Percentiles rank a stretch among this genome's conserved stretches.
phyloP scores from a whole-genome alignment of 2,888 invertebrate species.

The Spilosoma lubricipeda region DNA sequence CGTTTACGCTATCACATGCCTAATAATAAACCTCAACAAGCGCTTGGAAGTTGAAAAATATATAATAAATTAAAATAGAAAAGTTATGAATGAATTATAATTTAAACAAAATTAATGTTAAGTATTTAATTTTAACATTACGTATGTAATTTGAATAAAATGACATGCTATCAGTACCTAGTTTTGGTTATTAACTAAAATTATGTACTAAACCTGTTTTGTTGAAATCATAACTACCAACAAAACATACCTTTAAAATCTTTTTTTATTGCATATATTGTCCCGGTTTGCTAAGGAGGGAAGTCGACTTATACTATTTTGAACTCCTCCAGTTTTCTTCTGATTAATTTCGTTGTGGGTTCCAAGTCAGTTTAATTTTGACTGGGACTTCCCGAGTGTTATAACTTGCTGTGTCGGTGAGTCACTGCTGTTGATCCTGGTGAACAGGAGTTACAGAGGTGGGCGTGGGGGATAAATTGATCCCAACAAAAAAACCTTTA shows the following conservation, averaged over 20 bases:
- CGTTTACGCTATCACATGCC: background rate
- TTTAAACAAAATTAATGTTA: background rate
- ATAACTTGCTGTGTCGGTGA: no score
- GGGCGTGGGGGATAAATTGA: no score
- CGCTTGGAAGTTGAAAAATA: background rate
- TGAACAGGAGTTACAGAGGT: no score
- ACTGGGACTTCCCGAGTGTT: no score
- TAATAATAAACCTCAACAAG: background rate
- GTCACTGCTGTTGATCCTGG: no score
- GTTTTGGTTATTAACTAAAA: background rate
- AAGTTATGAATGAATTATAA: background rate
- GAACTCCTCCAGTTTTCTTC: no score
- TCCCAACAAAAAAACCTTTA: no score
- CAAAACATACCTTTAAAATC: background rate
- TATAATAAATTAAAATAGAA: background rate
- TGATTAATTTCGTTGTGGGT: no score
- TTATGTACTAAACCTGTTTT: background rate
- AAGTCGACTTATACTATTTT: no score
- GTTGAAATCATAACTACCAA: background rate
- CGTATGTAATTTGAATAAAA: background rate
- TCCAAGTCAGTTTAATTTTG: no score
- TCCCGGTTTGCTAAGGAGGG: no score
- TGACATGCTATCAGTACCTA: background rate
- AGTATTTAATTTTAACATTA: background rate
- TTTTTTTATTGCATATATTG: no score